Evolutionary conservation across 2,888 invertebrate species (phyloP).

Genomic region (Lathronympha strigana): DNA sequence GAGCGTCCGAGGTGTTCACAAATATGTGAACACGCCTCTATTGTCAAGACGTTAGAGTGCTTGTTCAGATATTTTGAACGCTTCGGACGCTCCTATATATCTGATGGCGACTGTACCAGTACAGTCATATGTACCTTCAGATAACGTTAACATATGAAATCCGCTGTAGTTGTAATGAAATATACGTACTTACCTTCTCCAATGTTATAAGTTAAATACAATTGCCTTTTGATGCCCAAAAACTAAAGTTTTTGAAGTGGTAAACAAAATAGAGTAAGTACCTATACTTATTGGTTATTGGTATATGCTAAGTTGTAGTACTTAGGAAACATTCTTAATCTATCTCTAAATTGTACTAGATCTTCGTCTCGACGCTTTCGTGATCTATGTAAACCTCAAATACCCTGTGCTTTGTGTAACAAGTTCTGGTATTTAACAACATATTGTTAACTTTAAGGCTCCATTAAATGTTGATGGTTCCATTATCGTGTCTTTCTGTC

Average conservation of each 20-base stretch:
- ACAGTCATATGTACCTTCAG: neutral
- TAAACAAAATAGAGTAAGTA: neutral
- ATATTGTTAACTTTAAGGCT: constrained; percentile 54
- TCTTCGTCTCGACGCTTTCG: constrained; percentile 59
- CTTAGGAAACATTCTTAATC: constrained; percentile 9
- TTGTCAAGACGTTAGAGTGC: too few relatives aligned
- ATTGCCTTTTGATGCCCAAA: neutral
- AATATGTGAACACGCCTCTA: too few relatives aligned
- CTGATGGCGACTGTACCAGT: too few relatives aligned
- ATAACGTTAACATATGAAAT: neutral
- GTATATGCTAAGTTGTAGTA: constrained; percentile 17
- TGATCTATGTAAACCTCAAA: constrained; percentile 47
- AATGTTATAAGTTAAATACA: neutral
- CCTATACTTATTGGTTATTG: too few relatives aligned
- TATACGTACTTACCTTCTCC: neutral
- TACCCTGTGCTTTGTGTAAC: constrained; percentile 63
- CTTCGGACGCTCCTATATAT: too few relatives aligned
- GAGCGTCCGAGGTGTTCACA: too few relatives aligned
- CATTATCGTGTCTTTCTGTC: constrained; percentile 7
- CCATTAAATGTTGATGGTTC: constrained; percentile 48
- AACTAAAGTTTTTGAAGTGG: neutral
- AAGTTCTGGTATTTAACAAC: constrained; percentile 54
- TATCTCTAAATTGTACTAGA: constrained; percentile 38
- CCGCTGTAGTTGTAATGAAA: neutral
- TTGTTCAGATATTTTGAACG: too few relatives aligned